Conservation (phyloP, 2,113 vertebrate genomes). For the Heptranchias perlo region DNA sequence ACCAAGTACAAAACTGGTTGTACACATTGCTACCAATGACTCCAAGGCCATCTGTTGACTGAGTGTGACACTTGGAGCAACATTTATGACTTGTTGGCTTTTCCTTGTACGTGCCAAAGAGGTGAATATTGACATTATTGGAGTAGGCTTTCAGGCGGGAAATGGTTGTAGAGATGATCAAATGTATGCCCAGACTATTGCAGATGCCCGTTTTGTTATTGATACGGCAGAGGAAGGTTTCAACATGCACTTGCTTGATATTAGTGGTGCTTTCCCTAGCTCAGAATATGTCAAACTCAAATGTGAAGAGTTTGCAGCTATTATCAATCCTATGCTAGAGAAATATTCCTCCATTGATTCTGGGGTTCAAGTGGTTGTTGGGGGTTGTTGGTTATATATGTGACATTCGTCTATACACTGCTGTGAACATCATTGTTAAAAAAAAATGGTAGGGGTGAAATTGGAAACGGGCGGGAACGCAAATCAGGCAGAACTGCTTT, state of each 20-base stretch:
- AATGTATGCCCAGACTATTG: conserved; percentile 79
- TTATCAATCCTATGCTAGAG: conserved; percentile 85
- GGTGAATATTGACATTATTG: conserved; percentile 69
- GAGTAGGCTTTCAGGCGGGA: conserved; percentile 81
- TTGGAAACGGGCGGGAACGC: too few relatives aligned
- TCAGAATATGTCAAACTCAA: conserved; percentile 86
- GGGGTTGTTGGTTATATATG: conserved; percentile 79
- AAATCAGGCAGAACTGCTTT: background rate
- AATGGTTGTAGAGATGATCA: conserved; percentile 85
- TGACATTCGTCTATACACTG: conserved; percentile 88
- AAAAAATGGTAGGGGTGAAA: conserved; percentile 50
- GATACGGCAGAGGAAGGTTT: conserved; percentile 88
- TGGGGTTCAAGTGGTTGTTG: conserved; percentile 77
- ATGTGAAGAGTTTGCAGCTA: conserved; percentile 88
- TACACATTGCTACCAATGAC: conserved; percentile 90
- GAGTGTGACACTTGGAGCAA: conserved; percentile 91
- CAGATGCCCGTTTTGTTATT: conserved; percentile 88
- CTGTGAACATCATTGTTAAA: conserved; percentile 94
- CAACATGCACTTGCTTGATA: conserved; percentile 83
- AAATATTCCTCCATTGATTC: conserved; percentile 83
- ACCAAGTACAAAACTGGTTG: conserved; percentile 57
- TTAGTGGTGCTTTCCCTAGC: conserved; percentile 91
- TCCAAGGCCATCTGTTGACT: conserved; percentile 86
- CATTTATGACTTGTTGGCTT: conserved; percentile 75
- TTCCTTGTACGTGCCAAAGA: conserved; percentile 81